A percentile compares a stretch with the other conserved stretches of the same genome.
Conservation (phyloP, 2,797 vertebrate species). For the Cacajao melanocephalus region DNA sequence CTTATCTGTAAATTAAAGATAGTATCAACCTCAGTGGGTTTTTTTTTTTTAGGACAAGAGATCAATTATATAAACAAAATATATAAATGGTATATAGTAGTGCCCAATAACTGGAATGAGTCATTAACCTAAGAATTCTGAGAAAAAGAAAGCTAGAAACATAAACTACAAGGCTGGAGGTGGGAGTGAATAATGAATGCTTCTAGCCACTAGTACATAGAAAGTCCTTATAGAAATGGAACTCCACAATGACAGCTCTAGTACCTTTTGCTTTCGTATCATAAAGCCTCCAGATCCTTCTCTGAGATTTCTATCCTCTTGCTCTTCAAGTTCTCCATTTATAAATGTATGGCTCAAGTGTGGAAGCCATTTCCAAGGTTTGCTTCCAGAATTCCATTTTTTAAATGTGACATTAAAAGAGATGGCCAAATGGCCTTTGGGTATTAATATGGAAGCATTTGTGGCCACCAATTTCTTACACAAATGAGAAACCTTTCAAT, state of each 20-base stretch:
- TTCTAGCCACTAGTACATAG: background rate
- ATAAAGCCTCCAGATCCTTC: background rate
- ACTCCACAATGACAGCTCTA: background rate
- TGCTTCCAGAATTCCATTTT: constrained; percentile 18
- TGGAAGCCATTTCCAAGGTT: background rate
- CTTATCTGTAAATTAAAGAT: background rate
- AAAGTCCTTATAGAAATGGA: background rate
- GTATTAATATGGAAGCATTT: background rate
- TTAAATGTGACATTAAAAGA: background rate
- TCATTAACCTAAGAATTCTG: background rate
- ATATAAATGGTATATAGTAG: background rate
- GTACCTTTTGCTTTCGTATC: background rate
- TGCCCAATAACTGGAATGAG: background rate
- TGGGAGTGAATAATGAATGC: background rate
- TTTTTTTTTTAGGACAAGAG: background rate
- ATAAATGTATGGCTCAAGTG: background rate
- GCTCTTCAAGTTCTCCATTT: background rate
- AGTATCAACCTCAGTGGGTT: background rate
- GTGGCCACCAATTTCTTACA: background rate
- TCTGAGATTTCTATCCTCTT: background rate
- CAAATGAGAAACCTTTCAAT: background rate
- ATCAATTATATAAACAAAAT: background rate
- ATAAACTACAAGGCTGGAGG: background rate
- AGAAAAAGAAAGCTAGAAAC: background rate
- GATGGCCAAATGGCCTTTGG: background rate